A percentile compares a stretch with the other conserved stretches of the same genome.
These are phyloP conservation scores for Schizopygopsis pylzovi DNA, from an alignment of 2,797 vertebrate species.

Conservation along the genomic window DNA sequence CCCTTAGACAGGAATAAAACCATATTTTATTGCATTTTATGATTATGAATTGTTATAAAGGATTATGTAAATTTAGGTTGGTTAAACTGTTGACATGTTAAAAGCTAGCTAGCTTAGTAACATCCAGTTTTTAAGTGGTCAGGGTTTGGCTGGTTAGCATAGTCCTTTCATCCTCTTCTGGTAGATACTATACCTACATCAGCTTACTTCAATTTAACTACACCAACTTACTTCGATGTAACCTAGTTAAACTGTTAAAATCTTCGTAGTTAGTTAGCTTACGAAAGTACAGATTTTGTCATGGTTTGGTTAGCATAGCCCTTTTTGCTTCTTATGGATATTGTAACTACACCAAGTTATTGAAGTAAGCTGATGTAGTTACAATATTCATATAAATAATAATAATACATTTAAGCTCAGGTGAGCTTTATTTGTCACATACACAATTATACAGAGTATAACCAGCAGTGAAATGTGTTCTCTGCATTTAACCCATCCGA, in stretches of 20 bases:
- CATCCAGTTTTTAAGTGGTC: neutral
- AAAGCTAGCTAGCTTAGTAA: neutral
- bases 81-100: neutral
- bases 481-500: no score
- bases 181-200: neutral
- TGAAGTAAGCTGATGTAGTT: no score
- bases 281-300: no score
- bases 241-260: neutral
- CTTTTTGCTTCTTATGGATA: neutral
- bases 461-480: no score
- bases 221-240: no score
- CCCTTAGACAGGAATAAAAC: neutral
- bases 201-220: neutral
- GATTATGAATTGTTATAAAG: neutral
- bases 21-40: neutral
- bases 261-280: neutral
- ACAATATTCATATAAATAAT: no score
- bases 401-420: no score
- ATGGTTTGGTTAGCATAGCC: no score
- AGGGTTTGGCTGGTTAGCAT: neutral
- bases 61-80: neutral
- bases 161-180: neutral
- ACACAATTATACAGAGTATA: no score
- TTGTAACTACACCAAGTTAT: neutral
- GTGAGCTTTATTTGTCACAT: no score